These are phyloP conservation scores for Calycopis cecrops DNA, from an alignment of 1,140 invertebrate genomes.

Conservation along the genomic window DNA sequence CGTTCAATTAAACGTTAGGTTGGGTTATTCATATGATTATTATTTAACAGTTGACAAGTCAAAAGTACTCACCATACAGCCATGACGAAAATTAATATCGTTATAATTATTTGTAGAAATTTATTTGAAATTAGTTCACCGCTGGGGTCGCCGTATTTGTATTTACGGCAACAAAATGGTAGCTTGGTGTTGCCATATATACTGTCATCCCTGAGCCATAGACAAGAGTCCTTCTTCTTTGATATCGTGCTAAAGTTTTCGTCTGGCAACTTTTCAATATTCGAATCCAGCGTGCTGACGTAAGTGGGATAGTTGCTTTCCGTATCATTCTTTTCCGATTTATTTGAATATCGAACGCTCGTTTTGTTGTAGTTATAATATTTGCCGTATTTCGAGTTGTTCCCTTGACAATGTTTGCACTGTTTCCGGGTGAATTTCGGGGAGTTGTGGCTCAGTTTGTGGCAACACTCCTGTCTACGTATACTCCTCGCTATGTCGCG, in stretches of 20 bases:
- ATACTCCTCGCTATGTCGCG: constrained; percentile 65
- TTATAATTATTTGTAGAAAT: constrained; percentile 91
- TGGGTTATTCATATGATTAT: no score
- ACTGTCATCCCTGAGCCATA: constrained; percentile 54
- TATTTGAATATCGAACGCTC: constrained; percentile 55
- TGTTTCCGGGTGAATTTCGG: constrained; percentile 66
- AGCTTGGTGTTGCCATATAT: constrained; percentile 48
- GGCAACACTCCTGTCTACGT: constrained; percentile 61
- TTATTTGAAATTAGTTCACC: constrained; percentile 87
- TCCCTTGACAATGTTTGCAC: constrained; percentile 61
- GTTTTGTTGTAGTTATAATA: constrained; percentile 72
- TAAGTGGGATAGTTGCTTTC: constrained; percentile 43
- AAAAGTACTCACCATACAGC: constrained; percentile 89
- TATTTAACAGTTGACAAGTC: no score
- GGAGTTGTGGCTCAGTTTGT: constrained; percentile 62
- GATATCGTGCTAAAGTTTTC: constrained; percentile 39
- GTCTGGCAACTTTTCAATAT: constrained; percentile 42
- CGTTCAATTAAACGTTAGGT: no score
- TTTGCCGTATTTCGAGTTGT: constrained; percentile 60
- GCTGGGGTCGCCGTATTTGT: constrained; percentile 44
- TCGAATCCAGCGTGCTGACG: constrained; percentile 36
- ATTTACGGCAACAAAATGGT: constrained; percentile 52
- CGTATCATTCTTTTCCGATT: constrained; percentile 52
- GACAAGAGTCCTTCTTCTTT: constrained; percentile 54
- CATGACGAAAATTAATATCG: constrained; percentile 93